Evolutionary conservation across 2,888 invertebrate species (phyloP).

Genomic region (Drosophila kokeensis): DNA sequence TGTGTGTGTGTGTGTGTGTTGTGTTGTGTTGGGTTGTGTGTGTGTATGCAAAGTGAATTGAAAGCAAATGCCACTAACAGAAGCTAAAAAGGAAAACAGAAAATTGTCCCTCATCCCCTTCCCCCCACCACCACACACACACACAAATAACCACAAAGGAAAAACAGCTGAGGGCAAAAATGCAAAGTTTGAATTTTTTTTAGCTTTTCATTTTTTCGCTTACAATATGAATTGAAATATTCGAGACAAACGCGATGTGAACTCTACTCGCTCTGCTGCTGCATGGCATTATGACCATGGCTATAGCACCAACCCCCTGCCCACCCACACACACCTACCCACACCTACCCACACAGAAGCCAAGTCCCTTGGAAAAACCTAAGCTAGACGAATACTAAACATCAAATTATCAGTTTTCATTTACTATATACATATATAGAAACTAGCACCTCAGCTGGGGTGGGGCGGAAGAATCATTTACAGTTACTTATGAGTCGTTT

Average conservation of each 20-base stretch:
- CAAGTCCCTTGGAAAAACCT: background rate
- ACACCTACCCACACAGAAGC: background rate
- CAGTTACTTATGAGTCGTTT: constrained; percentile 32
- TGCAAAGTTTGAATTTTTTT: constrained; percentile 52
- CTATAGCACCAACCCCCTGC: background rate
- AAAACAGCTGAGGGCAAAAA: constrained; percentile 51
- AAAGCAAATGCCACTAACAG: constrained; percentile 50
- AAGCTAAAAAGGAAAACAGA: constrained; percentile 39
- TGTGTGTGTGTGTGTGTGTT: constrained; percentile 18
- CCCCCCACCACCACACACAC: constrained; percentile 1
- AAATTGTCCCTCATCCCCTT: background rate
- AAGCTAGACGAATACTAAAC: background rate
- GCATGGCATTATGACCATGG: background rate
- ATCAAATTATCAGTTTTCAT: constrained; percentile 25
- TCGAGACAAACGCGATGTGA: constrained; percentile 4
- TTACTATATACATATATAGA: background rate
- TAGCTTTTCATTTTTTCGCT: constrained; percentile 7
- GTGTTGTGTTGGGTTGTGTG: constrained; percentile 24
- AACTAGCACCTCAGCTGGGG: background rate
- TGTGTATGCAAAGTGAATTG: constrained; percentile 44
- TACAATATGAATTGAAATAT: constrained; percentile 37
- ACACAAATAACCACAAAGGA: constrained; percentile 9
- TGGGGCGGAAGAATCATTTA: background rate
- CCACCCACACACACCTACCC: background rate
- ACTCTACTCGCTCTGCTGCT: background rate